phyloP scores from a whole-genome alignment of 2,113 vertebrate genomes.

The Microcebus jonahi region DNA sequence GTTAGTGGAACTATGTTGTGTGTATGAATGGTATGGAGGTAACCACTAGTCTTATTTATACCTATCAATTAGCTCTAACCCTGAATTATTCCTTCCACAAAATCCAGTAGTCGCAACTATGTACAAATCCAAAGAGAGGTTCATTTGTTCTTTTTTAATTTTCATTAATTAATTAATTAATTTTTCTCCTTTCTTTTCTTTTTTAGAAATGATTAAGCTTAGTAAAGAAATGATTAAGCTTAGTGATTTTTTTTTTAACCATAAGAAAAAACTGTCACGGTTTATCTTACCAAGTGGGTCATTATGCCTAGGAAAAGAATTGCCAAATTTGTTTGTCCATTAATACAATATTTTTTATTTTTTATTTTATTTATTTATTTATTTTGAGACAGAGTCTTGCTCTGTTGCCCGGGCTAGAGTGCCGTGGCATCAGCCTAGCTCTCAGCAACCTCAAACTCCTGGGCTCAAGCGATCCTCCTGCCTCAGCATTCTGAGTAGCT shows the following conservation, averaged over 20 bases:
- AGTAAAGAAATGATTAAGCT: too few species aligned
- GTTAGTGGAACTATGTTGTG: not conserved
- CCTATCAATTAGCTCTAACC: not conserved
- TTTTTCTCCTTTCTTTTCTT: too few species aligned
- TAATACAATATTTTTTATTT: not conserved
- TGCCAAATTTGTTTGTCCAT: not conserved
- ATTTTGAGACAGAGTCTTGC: too few species aligned
- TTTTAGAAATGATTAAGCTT: too few species aligned
- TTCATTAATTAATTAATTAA: too few species aligned
- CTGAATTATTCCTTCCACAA: not conserved
- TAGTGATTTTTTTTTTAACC: not conserved
- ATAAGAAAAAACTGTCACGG: not conserved
- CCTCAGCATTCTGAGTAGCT: too few species aligned
- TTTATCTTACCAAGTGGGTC: not conserved
- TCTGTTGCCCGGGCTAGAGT: too few species aligned
- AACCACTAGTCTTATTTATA: not conserved
- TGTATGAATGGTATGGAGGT: not conserved
- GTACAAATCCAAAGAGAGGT: not conserved
- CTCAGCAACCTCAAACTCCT: too few species aligned
- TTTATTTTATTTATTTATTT: too few species aligned
- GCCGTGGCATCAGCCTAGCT: too few species aligned
- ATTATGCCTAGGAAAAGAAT: not conserved
- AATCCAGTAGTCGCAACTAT: not conserved
- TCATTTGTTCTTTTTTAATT: not conserved
- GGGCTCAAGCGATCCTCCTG: too few species aligned